phyloP scores from a whole-genome alignment of 2,888 invertebrate genomes.

The Zaprionus lineosus region DNA sequence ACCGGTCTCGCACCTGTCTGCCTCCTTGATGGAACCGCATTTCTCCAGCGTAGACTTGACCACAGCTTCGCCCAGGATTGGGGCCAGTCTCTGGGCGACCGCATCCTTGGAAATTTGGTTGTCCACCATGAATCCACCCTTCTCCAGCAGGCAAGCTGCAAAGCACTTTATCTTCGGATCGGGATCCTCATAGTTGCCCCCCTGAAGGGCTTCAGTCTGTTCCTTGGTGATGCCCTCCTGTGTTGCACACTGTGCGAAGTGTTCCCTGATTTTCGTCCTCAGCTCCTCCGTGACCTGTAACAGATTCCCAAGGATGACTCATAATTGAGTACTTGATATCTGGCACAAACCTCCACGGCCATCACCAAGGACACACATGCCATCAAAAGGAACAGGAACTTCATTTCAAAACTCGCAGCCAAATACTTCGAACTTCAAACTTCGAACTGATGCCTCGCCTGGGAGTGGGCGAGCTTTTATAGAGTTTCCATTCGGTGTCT shows the following conservation, averaged over 20 bases:
- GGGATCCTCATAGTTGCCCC: slow-evolving; percentile 50
- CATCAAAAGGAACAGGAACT: slow-evolving; percentile 42
- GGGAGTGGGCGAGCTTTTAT: too few species aligned
- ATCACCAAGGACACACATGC: slow-evolving; percentile 27
- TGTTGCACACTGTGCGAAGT: slow-evolving; percentile 50
- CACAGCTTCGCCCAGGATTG: slow-evolving; percentile 41
- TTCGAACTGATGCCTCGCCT: too few species aligned
- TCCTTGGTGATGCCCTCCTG: slow-evolving; percentile 57
- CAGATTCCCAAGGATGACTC: not conserved
- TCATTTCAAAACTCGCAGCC: too few species aligned
- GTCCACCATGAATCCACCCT: slow-evolving; percentile 57
- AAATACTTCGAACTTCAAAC: too few species aligned
- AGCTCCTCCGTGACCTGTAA: slow-evolving; percentile 58
- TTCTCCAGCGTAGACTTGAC: slow-evolving; percentile 31
- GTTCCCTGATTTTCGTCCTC: slow-evolving; percentile 41
- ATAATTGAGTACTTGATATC: not conserved
- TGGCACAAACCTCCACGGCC: slow-evolving; percentile 49
- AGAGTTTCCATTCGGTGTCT: too few species aligned
- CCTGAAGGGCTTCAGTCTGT: slow-evolving; percentile 50
- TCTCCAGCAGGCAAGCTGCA: slow-evolving; percentile 75
- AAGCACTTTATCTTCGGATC: slow-evolving; percentile 69
- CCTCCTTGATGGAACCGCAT: slow-evolving; percentile 46
- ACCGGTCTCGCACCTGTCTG: slow-evolving; percentile 61
- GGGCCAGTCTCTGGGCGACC: slow-evolving; percentile 35
- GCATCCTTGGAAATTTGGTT: slow-evolving; percentile 55